Conservation (phyloP, 2,113 vertebrate species). For the Plecotus auritus region DNA sequence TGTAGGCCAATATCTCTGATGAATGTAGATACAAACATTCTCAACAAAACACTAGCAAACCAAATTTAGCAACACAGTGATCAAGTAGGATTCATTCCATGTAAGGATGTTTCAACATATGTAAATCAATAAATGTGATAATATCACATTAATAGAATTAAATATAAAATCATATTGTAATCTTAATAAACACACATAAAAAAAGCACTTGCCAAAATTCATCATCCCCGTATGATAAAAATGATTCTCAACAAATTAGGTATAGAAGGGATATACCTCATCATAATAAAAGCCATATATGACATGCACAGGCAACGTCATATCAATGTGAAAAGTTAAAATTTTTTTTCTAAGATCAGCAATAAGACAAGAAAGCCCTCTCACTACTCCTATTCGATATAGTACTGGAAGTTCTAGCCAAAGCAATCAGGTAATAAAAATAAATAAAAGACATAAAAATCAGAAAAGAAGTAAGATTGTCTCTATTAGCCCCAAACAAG, state of each 20-base stretch:
- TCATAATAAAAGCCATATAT: background rate
- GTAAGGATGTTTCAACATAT: background rate
- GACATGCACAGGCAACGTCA: background rate
- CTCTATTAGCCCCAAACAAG: background rate
- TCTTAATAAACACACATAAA: background rate
- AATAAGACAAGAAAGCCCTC: background rate
- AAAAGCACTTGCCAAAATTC: background rate
- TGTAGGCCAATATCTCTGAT: background rate
- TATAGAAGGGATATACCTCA: background rate
- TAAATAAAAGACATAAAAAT: background rate
- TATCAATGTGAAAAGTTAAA: background rate
- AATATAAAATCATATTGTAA: background rate
- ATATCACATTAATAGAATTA: background rate
- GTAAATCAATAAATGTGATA: background rate
- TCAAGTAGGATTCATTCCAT: background rate
- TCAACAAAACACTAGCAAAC: background rate
- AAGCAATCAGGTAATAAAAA: background rate
- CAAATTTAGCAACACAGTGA: background rate
- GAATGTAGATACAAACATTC: background rate
- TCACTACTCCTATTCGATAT: background rate
- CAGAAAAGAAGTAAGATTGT: background rate
- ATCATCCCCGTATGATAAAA: background rate
- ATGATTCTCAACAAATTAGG: background rate
- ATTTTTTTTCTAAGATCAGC: background rate
- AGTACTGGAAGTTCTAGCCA: background rate